Percentiles rank a stretch among this genome's conserved stretches.
These are phyloP conservation scores for Eurypyga helias DNA, from an alignment of 2,113 vertebrate genomes.

Conservation along the genomic window DNA sequence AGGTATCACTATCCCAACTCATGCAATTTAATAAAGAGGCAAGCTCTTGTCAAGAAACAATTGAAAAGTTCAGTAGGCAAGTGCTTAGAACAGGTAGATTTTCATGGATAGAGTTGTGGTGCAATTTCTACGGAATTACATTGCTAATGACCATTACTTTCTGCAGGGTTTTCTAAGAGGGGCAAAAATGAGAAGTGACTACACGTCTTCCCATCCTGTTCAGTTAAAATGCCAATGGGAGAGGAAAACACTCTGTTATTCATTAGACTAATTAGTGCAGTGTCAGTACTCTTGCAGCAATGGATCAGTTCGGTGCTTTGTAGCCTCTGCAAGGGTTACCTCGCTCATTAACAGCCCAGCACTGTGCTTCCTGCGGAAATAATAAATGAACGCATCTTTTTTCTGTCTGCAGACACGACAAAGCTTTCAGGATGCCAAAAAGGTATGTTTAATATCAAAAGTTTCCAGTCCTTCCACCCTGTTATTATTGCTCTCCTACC, in stretches of 20 bases:
- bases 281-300: neutral
- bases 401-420: constrained; percentile 81
- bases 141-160: neutral
- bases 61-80: neutral
- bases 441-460: constrained; percentile 79
- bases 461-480: neutral
- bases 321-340: neutral
- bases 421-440: constrained; percentile 86
- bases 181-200: neutral
- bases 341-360: neutral
- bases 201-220: neutral
- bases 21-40: neutral
- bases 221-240: neutral
- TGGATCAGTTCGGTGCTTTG: neutral
- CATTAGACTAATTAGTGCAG: neutral
- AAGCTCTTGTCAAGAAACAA: neutral
- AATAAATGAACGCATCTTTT: constrained; percentile 19
- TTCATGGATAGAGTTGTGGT: neutral
- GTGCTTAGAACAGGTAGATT: neutral
- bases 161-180: neutral
- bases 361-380: neutral
- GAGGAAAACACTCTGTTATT: neutral
- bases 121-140: neutral
- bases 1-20: neutral
- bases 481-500: neutral